Evolutionary conservation across 2,113 vertebrate genomes (phyloP).

Genomic region (Xiphias gladius): DNA sequence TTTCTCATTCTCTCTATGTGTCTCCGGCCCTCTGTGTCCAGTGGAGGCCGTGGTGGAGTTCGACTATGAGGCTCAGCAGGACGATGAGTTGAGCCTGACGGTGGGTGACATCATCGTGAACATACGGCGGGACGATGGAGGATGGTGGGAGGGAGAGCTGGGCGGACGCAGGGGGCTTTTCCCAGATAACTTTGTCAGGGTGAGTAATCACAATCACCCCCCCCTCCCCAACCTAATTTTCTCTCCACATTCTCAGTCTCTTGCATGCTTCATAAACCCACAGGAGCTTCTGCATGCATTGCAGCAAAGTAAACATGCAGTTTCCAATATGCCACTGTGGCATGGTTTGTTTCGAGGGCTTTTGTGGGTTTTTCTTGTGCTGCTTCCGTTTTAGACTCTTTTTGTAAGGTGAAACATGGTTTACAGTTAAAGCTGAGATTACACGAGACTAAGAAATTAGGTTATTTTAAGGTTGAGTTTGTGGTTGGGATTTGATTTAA

Average conservation of each 20-base stretch:
- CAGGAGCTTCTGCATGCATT: background rate
- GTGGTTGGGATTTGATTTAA: background rate
- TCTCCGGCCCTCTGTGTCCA: slow-evolving; percentile 62
- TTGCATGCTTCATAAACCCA: slow-evolving; percentile 8
- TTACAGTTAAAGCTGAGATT: background rate
- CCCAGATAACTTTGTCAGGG: slow-evolving; percentile 99
- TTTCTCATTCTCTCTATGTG: background rate
- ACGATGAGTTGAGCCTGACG: slow-evolving; percentile 98
- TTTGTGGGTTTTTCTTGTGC: background rate
- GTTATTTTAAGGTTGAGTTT: background rate
- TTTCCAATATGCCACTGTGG: background rate
- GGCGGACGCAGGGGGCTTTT: slow-evolving; percentile 97
- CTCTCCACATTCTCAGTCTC: background rate
- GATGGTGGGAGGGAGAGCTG: slow-evolving; percentile 99
- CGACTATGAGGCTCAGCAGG: slow-evolving; percentile 98
- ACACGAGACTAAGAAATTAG: background rate
- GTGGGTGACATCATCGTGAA: slow-evolving; percentile 97
- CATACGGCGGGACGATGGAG: slow-evolving; percentile 96
- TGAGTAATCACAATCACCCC: slow-evolving; percentile 84
- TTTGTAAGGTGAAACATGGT: background rate
- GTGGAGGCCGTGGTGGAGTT: slow-evolving; percentile 99
- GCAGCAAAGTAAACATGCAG: slow-evolving; percentile 3
- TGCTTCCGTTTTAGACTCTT: background rate
- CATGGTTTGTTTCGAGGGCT: background rate
- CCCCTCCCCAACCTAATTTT: background rate